phyloP scores from a whole-genome alignment of 2,797 vertebrate genomes.

The Prionace glauca region DNA sequence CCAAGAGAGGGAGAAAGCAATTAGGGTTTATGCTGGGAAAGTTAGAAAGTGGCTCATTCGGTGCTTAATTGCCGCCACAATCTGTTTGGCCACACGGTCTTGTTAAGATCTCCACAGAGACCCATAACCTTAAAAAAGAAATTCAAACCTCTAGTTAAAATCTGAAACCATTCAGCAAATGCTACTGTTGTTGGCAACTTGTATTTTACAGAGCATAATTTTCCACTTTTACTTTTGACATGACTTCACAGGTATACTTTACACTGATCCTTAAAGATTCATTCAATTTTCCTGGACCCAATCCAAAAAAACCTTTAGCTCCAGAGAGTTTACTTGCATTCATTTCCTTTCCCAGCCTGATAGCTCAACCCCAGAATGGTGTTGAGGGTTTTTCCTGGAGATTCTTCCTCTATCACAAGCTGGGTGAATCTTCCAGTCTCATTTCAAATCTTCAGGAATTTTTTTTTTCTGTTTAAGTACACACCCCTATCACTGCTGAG shows the following conservation, averaged over 20 bases:
- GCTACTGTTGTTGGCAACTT: not conserved
- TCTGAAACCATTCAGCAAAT: not conserved
- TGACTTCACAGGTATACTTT: not conserved
- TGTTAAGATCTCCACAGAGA: not conserved
- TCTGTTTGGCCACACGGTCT: not conserved
- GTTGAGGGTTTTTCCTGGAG: not conserved
- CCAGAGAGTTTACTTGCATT: not conserved
- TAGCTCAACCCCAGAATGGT: not conserved
- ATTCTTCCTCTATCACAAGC: not conserved
- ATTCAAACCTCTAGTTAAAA: not conserved
- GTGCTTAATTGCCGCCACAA: not conserved
- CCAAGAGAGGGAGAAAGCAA: not conserved
- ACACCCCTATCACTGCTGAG: not conserved
- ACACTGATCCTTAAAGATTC: not conserved
- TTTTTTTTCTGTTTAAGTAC: not conserved
- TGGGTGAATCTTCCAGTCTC: not conserved
- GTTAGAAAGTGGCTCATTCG: not conserved
- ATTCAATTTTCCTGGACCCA: not conserved
- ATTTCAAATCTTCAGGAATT: not conserved
- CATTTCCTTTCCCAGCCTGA: not conserved
- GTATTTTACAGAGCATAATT: not conserved
- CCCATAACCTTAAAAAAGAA: not conserved
- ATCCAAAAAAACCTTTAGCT: not conserved
- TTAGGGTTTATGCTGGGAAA: not conserved
- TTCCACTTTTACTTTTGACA: not conserved